phyloP scores from a whole-genome alignment of 2,888 invertebrate genomes.

The Hymenopus coronatus region DNA sequence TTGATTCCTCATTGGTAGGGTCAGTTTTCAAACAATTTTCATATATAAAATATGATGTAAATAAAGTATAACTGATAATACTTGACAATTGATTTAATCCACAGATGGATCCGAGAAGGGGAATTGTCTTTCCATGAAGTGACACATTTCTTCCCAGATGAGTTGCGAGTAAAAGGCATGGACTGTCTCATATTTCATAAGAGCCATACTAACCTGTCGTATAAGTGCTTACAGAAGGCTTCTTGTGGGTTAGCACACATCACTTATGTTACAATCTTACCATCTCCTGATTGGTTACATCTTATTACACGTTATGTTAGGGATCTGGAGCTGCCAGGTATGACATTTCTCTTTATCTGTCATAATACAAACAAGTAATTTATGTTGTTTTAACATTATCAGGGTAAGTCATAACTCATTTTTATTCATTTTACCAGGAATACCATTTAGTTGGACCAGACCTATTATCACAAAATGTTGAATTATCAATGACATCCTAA shows the following conservation, averaged over 20 bases:
- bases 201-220: slow-evolving; percentile 33
- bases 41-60: too few species aligned
- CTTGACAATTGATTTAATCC: not conserved
- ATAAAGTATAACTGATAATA: too few species aligned
- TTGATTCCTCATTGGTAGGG: too few species aligned
- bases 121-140: slow-evolving; percentile 38
- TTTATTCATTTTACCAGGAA: too few species aligned
- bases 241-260: slow-evolving; percentile 41
- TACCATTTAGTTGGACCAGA: too few species aligned
- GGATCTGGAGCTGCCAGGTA: slow-evolving; percentile 49
- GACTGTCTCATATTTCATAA: slow-evolving; percentile 35
- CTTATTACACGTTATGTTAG: slow-evolving; percentile 45
- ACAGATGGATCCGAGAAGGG: slow-evolving; percentile 39
- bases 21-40: too few species aligned
- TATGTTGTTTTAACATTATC: too few species aligned
- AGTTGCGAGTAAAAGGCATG: slow-evolving; percentile 34
- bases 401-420: too few species aligned
- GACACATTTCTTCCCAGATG: slow-evolving; percentile 34
- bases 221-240: slow-evolving; percentile 36
- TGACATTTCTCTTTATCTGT: slow-evolving; percentile 6
- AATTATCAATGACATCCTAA: too few species aligned
- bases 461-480: too few species aligned
- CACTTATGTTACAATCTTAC: slow-evolving; percentile 43
- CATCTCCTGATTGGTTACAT: slow-evolving; percentile 42
- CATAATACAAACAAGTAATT: too few species aligned